A percentile compares a stretch with the other conserved stretches of the same genome.
phyloP scores from a whole-genome alignment of 1,140 invertebrate species.

The Chionoecetes opilio region DNA sequence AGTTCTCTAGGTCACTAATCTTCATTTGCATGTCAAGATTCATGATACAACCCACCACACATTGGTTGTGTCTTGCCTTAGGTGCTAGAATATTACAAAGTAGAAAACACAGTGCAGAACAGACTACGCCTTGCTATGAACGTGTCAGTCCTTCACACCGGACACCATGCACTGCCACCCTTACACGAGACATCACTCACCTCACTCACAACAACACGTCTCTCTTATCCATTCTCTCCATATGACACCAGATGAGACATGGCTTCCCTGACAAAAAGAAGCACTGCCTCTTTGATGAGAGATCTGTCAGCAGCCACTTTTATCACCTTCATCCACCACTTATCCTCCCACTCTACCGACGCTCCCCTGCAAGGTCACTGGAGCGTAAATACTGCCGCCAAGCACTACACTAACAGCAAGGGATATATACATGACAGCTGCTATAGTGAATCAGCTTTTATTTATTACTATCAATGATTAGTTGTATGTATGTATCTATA shows the following conservation, averaged over 20 bases:
- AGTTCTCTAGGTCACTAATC: no score
- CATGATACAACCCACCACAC: neutral
- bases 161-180: constrained; percentile 17
- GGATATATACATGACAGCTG: neutral
- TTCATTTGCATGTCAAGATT: no score
- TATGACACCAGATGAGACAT: constrained; percentile 69
- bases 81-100: neutral
- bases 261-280: constrained; percentile 66
- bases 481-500: no score
- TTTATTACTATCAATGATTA: no score
- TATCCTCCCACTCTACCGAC: constrained; percentile 68
- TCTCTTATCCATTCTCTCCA: constrained; percentile 70
- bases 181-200: constrained; percentile 59
- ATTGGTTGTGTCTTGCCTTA: neutral
- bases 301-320: constrained; percentile 58
- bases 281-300: constrained; percentile 68
- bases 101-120: neutral
- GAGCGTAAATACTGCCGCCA: constrained; percentile 42
- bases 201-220: constrained; percentile 65
- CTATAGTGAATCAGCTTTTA: neutral
- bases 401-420: neutral
- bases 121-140: neutral
- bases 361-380: constrained; percentile 65
- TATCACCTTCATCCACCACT: constrained; percentile 57
- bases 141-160: neutral